Base-by-base conservation (phyloP, 2,113 vertebrate genomes). In the Lamprotornis superbus region DNA sequence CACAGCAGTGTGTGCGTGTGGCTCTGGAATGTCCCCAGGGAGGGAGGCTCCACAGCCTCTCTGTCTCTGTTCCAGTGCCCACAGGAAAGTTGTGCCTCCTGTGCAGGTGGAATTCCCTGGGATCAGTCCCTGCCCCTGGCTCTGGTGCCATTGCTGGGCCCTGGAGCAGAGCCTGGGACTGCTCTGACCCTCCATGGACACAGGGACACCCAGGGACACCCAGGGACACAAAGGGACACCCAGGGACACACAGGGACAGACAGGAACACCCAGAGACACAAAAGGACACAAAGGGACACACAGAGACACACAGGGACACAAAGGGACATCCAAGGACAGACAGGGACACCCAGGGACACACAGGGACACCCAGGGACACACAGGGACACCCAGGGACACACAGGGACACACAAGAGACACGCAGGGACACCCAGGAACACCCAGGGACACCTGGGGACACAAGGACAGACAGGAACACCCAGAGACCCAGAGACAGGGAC, bases 271-370 rank as follows among this genome's bases (percentile, higher is more conserved):
- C 12, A 50, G 49, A 37, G 37, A 37, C 49, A 10, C 4, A 25
- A 6, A 50, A 24, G 24, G 24, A 50, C 13, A 25, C 0, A 2
- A 3, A 22, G 13, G 27, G 39, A 22, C 10, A 31, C 1, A 2
- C 9, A 64, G 25, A 14, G 18, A 65, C 15, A 33, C 11, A 3
- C 22, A n/a, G 12, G 33, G n/a, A 11, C 18, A 39, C n/a, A n/a
- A n/a, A 10, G 24, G 3, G 3, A 3, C 59, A 12, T 2, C 5
- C 65, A 15, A 24, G 23, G 49, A 50, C 49, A 25, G 5, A 24
- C 2, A 49, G 22, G 22, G 23, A 49, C 47, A 49, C 47, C 12
- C 12, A 40, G 39, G 13, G 39, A 40, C 39, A 40, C 39, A 40
- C 39, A 30, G 11, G 12, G 12, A 20, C 25, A 49, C 2, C 3